Evolutionary conservation across 2,113 vertebrate genomes (phyloP), one percentile per base, ranked within the genome.

Genomic region (Megaceryle torquata): DNA sequence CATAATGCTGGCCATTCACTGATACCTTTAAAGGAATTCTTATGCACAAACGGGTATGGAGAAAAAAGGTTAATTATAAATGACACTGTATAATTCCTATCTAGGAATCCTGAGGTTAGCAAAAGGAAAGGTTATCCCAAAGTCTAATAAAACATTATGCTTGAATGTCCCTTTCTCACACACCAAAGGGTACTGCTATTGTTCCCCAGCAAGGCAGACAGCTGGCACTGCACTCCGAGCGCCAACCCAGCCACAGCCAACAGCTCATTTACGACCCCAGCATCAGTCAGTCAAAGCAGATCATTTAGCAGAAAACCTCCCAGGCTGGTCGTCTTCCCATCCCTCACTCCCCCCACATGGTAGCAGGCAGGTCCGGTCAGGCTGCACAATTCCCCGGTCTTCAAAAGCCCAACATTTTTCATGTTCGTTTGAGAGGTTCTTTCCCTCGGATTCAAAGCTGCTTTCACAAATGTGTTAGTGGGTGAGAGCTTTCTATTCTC

Each of bases 201-300:
- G 96, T 98, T 96, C 86, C 72, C 78, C 75, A 92, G 97, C 96
- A 97, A 98, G 94, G 96, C 96, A 97, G 98, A 98, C 99, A 99
- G 98, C 99, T 99, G 99, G 98, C 98, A 98, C 97, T 98, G 98
- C 94, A 89, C 98, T 98, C 88, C 97, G 97, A 99, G 98, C 96
- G 96, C 97, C 97, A 98, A 98, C 98, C 98, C 82, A 76, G 94
- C 95, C 97, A 95, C 96, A 98, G 98, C 96, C 93, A 98, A 97
- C 97, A 98, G 91, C 92, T 98, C 97, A 97, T 97, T 98, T 97
- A 98, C 85, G 92, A 97, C 97, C 97, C 84, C 96, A 96, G 96
- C 96, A 96, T 97, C 97, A 96, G 96, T 98, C 97, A 95, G 96
- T 95, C 96, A 97, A 97, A 97, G 97, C 97, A 97, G 97, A 98